phyloP scores from a whole-genome alignment of 2,888 invertebrate species.

The Cataglyphis rosenhaueri region DNA sequence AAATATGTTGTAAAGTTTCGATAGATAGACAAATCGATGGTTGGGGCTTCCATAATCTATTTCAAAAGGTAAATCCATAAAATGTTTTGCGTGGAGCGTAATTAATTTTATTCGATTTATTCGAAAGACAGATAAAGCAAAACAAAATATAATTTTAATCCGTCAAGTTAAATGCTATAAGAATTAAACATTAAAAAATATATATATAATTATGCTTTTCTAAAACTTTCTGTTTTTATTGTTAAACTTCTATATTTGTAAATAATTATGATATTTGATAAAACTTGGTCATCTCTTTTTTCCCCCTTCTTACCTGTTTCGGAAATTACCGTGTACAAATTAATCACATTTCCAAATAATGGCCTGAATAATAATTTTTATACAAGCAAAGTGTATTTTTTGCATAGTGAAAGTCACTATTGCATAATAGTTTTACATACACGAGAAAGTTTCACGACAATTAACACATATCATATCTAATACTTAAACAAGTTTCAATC shows the following conservation, averaged over 20 bases:
- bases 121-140: background rate
- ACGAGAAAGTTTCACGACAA: slow-evolving; percentile 2
- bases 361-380: background rate
- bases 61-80: slow-evolving; percentile 77
- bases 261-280: no score
- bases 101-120: slow-evolving; percentile 61
- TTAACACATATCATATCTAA: slow-evolving; percentile 18
- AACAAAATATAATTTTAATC: background rate
- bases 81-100: slow-evolving; percentile 61
- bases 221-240: background rate
- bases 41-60: slow-evolving; percentile 82
- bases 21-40: slow-evolving; percentile 75
- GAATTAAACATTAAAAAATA: background rate
- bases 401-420: background rate
- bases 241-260: background rate
- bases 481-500: background rate
- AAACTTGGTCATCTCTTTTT: no score
- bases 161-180: background rate
- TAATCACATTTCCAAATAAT: no score
- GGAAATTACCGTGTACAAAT: no score
- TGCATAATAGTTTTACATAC: background rate
- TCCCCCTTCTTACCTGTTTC: no score
- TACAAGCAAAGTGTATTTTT: background rate
- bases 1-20: slow-evolving; percentile 79
- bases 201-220: background rate